Evolutionary conservation across 2,113 vertebrate genomes (phyloP).

Genomic region (Tachysurus vachellii): DNA sequence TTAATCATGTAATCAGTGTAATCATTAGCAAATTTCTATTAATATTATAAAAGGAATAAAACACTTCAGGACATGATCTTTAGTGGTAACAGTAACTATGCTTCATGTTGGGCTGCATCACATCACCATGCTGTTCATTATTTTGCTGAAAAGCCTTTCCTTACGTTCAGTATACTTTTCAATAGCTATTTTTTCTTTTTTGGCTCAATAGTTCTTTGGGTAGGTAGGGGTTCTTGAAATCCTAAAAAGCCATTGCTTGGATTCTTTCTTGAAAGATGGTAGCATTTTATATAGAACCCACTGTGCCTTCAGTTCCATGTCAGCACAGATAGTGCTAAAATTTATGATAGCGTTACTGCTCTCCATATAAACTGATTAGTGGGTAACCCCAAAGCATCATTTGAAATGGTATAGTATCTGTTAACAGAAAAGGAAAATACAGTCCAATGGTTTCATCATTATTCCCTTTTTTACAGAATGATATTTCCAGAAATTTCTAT

Average conservation of each 20-base stretch:
- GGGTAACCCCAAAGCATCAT: background rate
- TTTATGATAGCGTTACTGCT: background rate
- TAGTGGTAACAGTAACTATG: background rate
- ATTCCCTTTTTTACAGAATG: conserved; percentile 16
- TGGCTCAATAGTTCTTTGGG: background rate
- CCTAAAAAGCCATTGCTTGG: background rate
- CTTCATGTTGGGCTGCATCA: background rate
- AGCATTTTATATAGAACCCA: background rate
- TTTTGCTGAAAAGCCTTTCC: background rate
- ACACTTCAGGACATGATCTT: background rate
- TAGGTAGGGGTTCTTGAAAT: background rate
- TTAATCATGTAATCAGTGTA: background rate
- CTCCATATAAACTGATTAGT: background rate
- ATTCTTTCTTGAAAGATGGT: background rate
- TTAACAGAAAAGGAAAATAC: background rate
- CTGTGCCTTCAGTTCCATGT: background rate
- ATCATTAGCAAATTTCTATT: background rate
- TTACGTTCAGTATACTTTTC: background rate
- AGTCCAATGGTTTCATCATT: conserved; percentile 7
- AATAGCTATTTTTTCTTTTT: background rate
- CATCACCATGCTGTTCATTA: background rate
- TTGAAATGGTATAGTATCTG: too few species aligned
- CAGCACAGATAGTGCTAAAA: background rate
- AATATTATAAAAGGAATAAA: background rate
- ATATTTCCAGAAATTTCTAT: conserved; percentile 28